Evolutionary conservation across 2,113 vertebrate species (phyloP).

Genomic region (Cephalopholis sonnerati): DNA sequence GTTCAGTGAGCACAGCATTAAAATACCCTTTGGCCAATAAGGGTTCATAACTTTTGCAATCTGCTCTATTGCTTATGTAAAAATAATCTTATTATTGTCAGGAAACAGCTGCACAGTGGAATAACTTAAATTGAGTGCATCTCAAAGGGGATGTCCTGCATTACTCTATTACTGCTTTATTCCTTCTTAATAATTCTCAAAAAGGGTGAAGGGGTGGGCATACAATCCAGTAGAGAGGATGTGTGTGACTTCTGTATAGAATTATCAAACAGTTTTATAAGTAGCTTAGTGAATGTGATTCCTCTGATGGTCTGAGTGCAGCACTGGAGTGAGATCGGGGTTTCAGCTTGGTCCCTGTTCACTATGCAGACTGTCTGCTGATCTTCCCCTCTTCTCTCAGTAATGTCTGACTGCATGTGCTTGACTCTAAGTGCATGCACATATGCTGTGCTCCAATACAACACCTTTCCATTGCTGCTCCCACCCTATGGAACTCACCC

Average conservation of each 20-base stretch:
- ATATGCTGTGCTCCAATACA: background rate
- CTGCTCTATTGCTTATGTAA: conserved; percentile 1
- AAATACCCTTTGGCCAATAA: background rate
- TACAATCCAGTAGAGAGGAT: background rate
- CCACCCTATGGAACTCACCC: too few relatives aligned
- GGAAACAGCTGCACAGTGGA: conserved; percentile 21
- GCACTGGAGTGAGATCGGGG: conserved; percentile 2
- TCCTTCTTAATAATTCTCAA: background rate
- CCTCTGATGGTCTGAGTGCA: conserved; percentile 8
- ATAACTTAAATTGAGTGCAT: background rate
- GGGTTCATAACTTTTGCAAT: background rate
- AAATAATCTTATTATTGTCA: conserved; percentile 8
- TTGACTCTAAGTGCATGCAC: background rate
- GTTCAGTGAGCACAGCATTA: background rate
- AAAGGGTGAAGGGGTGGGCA: background rate
- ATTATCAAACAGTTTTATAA: conserved; percentile 11
- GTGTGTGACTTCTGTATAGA: background rate
- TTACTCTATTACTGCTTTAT: background rate
- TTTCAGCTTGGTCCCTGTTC: conserved; percentile 11
- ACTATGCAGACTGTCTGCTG: conserved; percentile 14
- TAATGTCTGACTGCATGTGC: background rate
- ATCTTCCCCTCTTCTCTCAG: background rate
- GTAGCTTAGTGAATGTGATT: conserved; percentile 29
- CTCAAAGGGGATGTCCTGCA: background rate
- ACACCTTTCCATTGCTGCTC: too few relatives aligned